Percentiles rank a stretch among this genome's conserved stretches.
These are phyloP conservation scores for Brachionus asplanchnoidis DNA, from an alignment of 1,140 invertebrate genomes.

Conservation along the genomic window DNA sequence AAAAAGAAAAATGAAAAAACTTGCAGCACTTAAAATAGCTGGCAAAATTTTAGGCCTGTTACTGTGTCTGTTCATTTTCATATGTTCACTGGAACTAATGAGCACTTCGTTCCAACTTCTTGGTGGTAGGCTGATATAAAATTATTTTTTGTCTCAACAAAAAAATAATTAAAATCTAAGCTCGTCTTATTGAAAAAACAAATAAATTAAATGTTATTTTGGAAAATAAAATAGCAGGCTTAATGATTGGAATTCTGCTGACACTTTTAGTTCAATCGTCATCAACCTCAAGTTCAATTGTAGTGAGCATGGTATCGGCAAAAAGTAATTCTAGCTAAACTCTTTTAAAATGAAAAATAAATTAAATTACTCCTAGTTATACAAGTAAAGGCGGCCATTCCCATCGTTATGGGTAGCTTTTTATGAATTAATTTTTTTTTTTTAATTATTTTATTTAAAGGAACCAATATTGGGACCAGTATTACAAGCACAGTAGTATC, in stretches of 20 bases:
- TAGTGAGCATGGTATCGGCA: constrained; percentile 64
- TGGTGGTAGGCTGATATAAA: neutral
- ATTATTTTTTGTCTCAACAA: neutral
- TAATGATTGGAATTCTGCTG: constrained; percentile 64
- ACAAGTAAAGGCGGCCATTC: constrained; percentile 59
- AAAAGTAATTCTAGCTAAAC: constrained; percentile 55
- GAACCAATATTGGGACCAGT: constrained; percentile 22
- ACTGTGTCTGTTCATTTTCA: constrained; percentile 1
- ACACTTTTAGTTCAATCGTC: constrained; percentile 65
- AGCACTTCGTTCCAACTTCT: constrained; percentile 13
- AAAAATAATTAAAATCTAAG: neutral
- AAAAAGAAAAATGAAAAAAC: neutral
- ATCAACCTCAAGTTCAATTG: constrained; percentile 63
- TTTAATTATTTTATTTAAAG: neutral
- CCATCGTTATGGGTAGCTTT: constrained; percentile 61
- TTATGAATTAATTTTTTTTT: neutral
- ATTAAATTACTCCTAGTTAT: constrained; percentile 44
- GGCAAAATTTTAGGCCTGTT: neutral
- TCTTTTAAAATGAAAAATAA: neutral
- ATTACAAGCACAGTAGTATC: neutral
- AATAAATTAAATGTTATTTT: constrained; percentile 57
- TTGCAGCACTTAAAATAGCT: neutral
- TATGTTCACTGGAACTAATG: constrained; percentile 30
- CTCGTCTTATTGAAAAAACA: neutral
- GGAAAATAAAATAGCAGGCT: constrained; percentile 60